Evolutionary conservation across 2,888 invertebrate genomes (phyloP), one percentile per base, ranked within the genome.

Genomic region (Protophormia terraenovae): DNA sequence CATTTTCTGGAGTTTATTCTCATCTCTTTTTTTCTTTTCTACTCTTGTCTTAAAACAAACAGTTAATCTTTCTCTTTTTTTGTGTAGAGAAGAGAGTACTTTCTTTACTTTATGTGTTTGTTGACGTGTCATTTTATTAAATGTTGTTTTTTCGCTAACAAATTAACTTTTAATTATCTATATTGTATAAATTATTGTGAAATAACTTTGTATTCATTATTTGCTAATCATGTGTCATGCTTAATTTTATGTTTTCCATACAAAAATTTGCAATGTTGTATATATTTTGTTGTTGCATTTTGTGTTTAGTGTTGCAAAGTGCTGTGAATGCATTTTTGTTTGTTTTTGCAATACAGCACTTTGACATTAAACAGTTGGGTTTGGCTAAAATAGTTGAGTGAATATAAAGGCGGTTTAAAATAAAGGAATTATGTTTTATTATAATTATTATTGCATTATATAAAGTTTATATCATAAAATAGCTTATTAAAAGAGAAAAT

Each of bases 111-210:
- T 22, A 14, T 60, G 67, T 90, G n/a, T 90, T 90, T 60, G 60
- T 90, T 91, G 90, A 91, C 88, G 87, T 87, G 80, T 86, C 67
- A 82, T 29, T 84, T 32, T 62, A n/a, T 53, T 72, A 60, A 47
- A n/a, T n/a, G 12, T 69, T 12, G 5, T 71, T 38, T 14, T 24
- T 64, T 32, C 1, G 4, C 4, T 12, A 71, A 0, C 1, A 24
- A n/a, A 50, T 50, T 35, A 50, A 27, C 10, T 22, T 22, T 14
- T 6, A 19, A 47, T 19, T 47, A 19, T 8, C 19, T 47, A 2
- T 8, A 47, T 19, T 19, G 6, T 6, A 8, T 8, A 6, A 47
- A 47, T 14, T 47, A 19, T 19, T 7, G 19, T 47, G 16, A 47
- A 47, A 19, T 47, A 16, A 19, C 10, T 19, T 2, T 47, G 4